Evolutionary conservation across 2,888 invertebrate species (phyloP), one percentile per base, ranked within the genome.

Genomic region (Thymelicus acteon): DNA sequence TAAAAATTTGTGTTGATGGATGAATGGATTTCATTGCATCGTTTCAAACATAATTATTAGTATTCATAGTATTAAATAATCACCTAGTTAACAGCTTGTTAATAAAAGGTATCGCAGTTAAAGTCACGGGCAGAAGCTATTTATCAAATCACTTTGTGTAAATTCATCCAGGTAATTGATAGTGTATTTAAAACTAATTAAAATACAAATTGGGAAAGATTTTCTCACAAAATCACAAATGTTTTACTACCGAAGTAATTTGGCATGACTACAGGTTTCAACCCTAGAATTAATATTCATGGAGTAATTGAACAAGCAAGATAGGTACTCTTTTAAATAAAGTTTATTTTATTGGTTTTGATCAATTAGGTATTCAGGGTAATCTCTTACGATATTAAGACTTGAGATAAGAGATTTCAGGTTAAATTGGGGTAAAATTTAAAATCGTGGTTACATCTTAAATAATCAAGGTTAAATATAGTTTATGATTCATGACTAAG

Each of bases 251-350:
- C 48, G 8, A 49, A 49, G 48, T 15, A 15, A 49, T 15, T 15
- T 49, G 48, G 48, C 48, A 40, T 15, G n/a, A 15, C 48, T n/a
- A n/a, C n/a, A n/a, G 5, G 54, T 47, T 57, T 15, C 24, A 7
- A n/a, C 44, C 68, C 44, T 47, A 8, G n/a, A 67, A 62, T 69
- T 62, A 69, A 62, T 62, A 69, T 69, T 69, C 68, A 62, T 52
- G 52, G 6, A 12, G 61, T 37, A 61, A 39, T 60, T 61, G 31
- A 31, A 31, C 37, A 52, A 52, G 24, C 60, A 13, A 52, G 44
- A 48, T 60, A 12, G 49, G 49, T 67, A 67, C 67, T 49, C 49
- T 60, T 67, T 60, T 15, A 67, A 67, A 67, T 67, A 60, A 60
- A 57, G 67, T 19, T 52, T 48, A 48, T 52, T 44, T 48, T 61